Evolutionary conservation across 2,888 invertebrate species (phyloP).

Genomic region (Aspidiotus destructor): DNA sequence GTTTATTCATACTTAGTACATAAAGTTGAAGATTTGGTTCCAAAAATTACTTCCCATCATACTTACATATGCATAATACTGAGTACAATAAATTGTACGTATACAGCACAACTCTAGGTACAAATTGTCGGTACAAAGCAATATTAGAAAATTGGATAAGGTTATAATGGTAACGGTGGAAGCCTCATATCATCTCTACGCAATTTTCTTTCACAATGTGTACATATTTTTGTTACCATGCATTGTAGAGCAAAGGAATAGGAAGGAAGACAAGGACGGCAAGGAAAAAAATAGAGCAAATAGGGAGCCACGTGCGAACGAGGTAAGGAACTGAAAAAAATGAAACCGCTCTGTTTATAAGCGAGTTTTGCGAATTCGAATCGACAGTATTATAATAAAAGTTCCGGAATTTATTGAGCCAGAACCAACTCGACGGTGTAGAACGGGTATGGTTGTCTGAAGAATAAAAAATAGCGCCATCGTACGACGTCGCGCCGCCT

Average conservation of each 20-base stretch:
- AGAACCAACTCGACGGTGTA: slow-evolving; percentile 28
- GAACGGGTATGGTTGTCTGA: slow-evolving; percentile 24
- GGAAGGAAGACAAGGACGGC: neutral
- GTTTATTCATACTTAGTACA: too few species aligned
- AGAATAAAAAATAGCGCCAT: slow-evolving; percentile 22
- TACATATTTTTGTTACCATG: neutral
- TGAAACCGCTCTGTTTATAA: neutral
- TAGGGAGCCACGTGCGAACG: too few species aligned
- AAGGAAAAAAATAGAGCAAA: neutral
- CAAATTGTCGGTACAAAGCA: neutral
- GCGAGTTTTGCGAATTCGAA: slow-evolving; percentile 16
- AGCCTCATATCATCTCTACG: too few species aligned
- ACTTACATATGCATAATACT: too few species aligned
- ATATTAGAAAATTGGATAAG: slow-evolving; percentile 4
- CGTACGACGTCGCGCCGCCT: slow-evolving; percentile 6
- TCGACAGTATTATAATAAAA: slow-evolving; percentile 28
- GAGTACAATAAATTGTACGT: too few species aligned
- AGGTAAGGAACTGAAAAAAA: neutral
- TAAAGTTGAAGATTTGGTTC: too few species aligned
- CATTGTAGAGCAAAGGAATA: neutral
- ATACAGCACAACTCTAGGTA: neutral
- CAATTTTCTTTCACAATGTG: too few species aligned
- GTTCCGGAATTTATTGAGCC: slow-evolving; percentile 27
- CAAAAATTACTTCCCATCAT: too few species aligned
- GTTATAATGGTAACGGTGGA: neutral